phyloP scores from a whole-genome alignment of 2,113 vertebrate genomes.

The Bubo scandiacus region DNA sequence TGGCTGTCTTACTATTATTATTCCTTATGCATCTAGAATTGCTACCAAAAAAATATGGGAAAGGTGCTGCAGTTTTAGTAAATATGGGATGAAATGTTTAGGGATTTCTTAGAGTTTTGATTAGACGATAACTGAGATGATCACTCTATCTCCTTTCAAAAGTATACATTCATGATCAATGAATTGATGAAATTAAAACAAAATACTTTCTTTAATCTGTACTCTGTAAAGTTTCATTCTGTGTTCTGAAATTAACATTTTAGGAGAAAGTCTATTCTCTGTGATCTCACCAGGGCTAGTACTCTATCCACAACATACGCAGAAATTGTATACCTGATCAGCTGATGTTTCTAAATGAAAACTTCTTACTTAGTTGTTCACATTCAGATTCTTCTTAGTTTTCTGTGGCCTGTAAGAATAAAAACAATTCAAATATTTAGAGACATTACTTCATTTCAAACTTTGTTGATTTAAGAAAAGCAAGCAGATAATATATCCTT shows the following conservation, averaged over 20 bases:
- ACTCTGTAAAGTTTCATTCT: not conserved
- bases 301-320: rapidly evolving
- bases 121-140: not conserved
- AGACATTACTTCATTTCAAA: not conserved
- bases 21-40: not conserved
- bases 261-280: not conserved
- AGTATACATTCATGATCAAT: rapidly evolving
- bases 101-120: not conserved
- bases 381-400: not conserved
- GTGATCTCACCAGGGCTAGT: not conserved
- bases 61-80: not conserved
- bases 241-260: not conserved
- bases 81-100: not conserved
- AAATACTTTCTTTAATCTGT: not conserved
- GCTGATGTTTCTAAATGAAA: not conserved
- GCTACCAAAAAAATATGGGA: not conserved
- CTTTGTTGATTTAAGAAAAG: not conserved
- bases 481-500: not conserved
- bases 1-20: not conserved
- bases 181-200: not conserved
- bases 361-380: not conserved
- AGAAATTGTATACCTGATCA: not conserved
- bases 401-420: not conserved
- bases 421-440: not conserved
- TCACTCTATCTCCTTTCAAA: not conserved